Base-by-base conservation (phyloP, 2,113 vertebrate species). In the Symphodus melops region DNA sequence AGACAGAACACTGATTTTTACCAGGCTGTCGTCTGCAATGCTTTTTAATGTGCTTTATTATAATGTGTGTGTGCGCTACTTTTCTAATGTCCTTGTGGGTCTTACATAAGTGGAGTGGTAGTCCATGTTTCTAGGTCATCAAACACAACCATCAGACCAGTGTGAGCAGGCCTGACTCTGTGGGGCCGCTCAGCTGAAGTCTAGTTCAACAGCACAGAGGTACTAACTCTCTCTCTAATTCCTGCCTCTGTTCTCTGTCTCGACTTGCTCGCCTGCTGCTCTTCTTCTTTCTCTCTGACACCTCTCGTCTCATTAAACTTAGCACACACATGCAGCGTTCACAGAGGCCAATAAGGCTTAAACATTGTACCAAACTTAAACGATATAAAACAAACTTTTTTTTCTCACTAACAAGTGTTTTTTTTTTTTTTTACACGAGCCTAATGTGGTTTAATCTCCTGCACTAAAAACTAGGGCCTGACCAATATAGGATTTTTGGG, bases 101-200 rank as follows among this genome's bases (percentile, higher is more conserved):
- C 73, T 91, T 87, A 77, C 25, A 36, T 73, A 86, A 86, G 72
- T 52, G 67, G 58, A 6, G 41, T 58, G 74, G 73, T 74, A 74
- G 76, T 81, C 81, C 66, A 10, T 67, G 80, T 86, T 91, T 86
- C 77, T 91, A 79, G 85, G 84, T 89, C 85, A 85, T 88, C 82
- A 77, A 79, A 87, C 69, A 51, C 60, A 85, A 76, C 68, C 69
- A 77, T 84, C 80, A 79, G 42, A 83, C 71, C 79, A 88, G 79
- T 73, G 77, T 76, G 79, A 90, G 74, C 83, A 81, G 79, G 78
- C 75, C 86, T 36, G 36, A 65, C 78, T 79, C 76, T 62, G 74
- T 36, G 54, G 69, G 78, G 79, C 68, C 62, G 76, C 81, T 72
- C 52, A 57, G 84, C 75, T 70, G 48, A 63, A 70, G 56, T 87